These are phyloP conservation scores for Falco peregrinus DNA, from an alignment of 2,797 vertebrate species.

Conservation along the genomic window DNA sequence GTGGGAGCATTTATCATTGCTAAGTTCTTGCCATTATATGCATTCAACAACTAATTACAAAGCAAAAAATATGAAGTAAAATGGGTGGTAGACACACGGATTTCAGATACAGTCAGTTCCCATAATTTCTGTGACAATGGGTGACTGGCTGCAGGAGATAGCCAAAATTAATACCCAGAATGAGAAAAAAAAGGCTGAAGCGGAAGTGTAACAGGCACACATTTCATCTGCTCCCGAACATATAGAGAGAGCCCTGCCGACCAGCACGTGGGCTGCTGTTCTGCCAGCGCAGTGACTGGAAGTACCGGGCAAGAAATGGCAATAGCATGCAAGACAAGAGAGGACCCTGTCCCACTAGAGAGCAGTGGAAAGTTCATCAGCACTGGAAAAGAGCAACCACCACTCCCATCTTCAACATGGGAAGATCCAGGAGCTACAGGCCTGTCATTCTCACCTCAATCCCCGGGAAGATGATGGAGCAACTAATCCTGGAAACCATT, in stretches of 20 bases:
- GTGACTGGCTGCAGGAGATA: neutral
- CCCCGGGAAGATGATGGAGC: neutral
- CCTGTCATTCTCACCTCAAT: neutral
- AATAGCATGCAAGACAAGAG: neutral
- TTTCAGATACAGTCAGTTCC: neutral
- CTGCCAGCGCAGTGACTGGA: neutral
- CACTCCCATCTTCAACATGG: neutral
- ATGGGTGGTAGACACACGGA: neutral
- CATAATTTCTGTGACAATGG: neutral
- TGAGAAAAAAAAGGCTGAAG: neutral
- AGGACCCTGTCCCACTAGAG: neutral
- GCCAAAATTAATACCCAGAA: neutral
- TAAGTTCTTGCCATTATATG: neutral
- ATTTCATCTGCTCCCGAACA: neutral
- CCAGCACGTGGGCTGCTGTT: neutral
- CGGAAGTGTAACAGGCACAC: neutral
- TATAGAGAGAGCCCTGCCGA: neutral
- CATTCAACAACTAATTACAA: neutral
- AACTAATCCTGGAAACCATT: neutral
- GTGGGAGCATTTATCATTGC: neutral
- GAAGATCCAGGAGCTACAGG: neutral
- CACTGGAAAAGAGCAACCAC: neutral
- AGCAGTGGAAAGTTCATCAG: neutral
- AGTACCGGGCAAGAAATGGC: neutral
- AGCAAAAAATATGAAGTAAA: neutral